Evolutionary conservation across 2,888 invertebrate species (phyloP).

Genomic region (Lysandra coridon): DNA sequence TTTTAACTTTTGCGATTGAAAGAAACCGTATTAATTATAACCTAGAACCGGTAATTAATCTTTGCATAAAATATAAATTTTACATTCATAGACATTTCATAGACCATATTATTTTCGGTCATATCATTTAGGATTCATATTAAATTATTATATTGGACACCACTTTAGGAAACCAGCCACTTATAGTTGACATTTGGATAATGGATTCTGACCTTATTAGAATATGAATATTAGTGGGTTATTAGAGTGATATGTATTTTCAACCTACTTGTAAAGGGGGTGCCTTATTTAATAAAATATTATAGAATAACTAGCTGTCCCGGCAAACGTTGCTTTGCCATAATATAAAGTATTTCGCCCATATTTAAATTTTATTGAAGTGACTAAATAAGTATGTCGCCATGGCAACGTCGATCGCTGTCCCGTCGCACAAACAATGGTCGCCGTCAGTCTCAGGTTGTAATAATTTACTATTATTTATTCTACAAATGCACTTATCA

Average conservation of each 20-base stretch:
- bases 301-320: too few relatives aligned
- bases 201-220: conserved; percentile 17
- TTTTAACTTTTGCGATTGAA: not conserved
- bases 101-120: conserved; percentile 5
- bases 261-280: too few relatives aligned
- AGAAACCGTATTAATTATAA: not conserved
- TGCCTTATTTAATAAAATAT: too few relatives aligned
- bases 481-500: too few relatives aligned
- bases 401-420: too few relatives aligned
- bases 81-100: not conserved
- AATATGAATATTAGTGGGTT: not conserved
- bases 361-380: too few relatives aligned
- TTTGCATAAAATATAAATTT: conserved; percentile 8
- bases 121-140: conserved; percentile 5
- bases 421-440: too few relatives aligned
- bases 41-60: conserved; percentile 1
- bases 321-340: too few relatives aligned
- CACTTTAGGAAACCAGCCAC: not conserved
- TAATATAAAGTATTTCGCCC: too few relatives aligned
- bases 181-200: conserved; percentile 16
- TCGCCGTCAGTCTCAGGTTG: too few relatives aligned
- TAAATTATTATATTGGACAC: conserved; percentile 5
- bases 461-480: too few relatives aligned
- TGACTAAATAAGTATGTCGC: too few relatives aligned
- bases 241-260: not conserved